Percentiles rank a stretch among this genome's conserved stretches.
phyloP scores from a whole-genome alignment of 2,113 vertebrate species.

The Anolis sagrei region DNA sequence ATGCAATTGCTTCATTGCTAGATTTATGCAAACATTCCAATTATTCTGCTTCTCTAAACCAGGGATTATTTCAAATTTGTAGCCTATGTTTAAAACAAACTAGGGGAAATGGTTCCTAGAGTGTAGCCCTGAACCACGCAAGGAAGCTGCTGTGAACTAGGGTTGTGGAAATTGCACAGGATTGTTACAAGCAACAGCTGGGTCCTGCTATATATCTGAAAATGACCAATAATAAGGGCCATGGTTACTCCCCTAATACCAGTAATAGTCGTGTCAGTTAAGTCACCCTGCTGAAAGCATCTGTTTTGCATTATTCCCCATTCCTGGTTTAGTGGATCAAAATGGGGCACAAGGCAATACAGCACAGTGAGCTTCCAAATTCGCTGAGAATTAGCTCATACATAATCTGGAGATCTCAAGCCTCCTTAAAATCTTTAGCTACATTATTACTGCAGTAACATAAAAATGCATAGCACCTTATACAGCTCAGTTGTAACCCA shows the following conservation, averaged over 20 bases:
- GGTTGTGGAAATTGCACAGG: constrained; percentile 7
- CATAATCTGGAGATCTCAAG: neutral
- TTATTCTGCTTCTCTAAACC: neutral
- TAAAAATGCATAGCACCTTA: neutral
- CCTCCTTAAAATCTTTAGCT: constrained; percentile 8
- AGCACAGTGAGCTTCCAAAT: neutral
- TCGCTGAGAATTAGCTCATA: neutral
- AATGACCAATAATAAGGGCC: constrained; percentile 28
- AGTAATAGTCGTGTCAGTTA: neutral
- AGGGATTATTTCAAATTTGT: constrained; percentile 9
- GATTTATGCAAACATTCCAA: neutral
- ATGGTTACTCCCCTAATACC: constrained; percentile 9
- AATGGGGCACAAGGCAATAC: neutral
- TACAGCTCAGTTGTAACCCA: neutral
- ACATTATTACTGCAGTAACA: constrained; percentile 5
- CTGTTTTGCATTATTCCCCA: constrained; percentile 12
- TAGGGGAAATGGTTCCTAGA: neutral
- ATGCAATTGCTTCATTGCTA: neutral
- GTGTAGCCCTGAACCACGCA: neutral
- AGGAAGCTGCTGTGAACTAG: neutral
- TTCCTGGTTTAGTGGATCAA: neutral
- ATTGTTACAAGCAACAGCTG: neutral
- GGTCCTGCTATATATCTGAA: constrained; percentile 2
- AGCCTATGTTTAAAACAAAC: neutral
- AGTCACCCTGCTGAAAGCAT: constrained; percentile 14